These are phyloP conservation scores for Spinibarbus caldwelli DNA, from an alignment of 2,797 vertebrate genomes.

Conservation along the genomic window DNA sequence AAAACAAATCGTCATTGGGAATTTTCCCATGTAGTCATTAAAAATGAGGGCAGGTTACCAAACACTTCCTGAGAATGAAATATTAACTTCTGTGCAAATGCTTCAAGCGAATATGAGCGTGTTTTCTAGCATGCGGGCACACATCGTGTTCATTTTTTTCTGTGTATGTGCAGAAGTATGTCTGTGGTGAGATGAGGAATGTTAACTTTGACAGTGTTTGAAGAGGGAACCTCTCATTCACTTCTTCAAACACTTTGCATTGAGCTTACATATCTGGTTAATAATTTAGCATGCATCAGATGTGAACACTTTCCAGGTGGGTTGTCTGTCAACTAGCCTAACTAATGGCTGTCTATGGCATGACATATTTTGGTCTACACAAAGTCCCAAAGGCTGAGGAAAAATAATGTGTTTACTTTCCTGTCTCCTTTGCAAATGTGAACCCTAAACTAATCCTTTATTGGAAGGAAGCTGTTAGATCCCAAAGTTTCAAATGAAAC, in stretches of 20 bases:
- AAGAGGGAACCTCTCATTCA: constrained; percentile 23
- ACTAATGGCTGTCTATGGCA: neutral
- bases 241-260: constrained; percentile 1
- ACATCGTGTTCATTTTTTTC: constrained; percentile 10
- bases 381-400: neutral
- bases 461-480: neutral
- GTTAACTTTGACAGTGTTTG: constrained; percentile 61
- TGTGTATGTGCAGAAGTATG: constrained; percentile 68
- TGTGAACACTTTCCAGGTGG: constrained; percentile 1
- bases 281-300: neutral
- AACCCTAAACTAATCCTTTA: constrained; percentile 18
- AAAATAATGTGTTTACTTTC: neutral
- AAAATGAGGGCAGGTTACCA: neutral
- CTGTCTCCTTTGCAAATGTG: constrained; percentile 4
- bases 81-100: neutral
- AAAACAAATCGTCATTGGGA: constrained; percentile 1
- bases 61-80: neutral
- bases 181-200: constrained; percentile 69
- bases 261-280: neutral
- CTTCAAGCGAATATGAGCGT: too few relatives aligned
- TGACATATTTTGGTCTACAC: neutral
- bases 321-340: neutral
- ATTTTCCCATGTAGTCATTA: constrained; percentile 19
- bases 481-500: neutral
- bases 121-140: constrained; percentile 35